A percentile compares a stretch with the other conserved stretches of the same genome.
Evolutionary conservation across 2,888 invertebrate genomes (phyloP).

Genomic region (Itoplectis maculator): DNA sequence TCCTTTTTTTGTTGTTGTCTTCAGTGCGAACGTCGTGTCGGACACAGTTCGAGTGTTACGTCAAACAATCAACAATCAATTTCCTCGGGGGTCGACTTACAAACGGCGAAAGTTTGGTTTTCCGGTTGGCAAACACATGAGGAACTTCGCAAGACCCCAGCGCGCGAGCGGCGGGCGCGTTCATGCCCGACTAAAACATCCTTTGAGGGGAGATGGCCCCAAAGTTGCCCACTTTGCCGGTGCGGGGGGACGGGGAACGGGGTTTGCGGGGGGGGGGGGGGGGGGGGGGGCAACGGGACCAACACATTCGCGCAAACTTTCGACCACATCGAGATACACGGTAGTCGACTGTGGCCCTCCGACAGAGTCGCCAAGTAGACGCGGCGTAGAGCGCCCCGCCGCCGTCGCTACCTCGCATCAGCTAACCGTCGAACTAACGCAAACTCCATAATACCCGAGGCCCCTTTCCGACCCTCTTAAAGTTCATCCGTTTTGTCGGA

Average conservation of each 20-base stretch:
- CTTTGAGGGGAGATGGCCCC: conserved; percentile 35
- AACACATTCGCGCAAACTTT: conserved; percentile 46
- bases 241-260: too few relatives aligned
- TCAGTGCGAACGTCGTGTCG: background rate
- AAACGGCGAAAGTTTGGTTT: conserved; percentile 44
- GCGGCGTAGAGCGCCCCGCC: too few relatives aligned
- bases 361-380: conserved; percentile 42
- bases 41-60: background rate
- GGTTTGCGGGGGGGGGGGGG: too few relatives aligned
- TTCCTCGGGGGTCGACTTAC: background rate
- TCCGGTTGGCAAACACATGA: conserved; percentile 34
- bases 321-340: conserved; percentile 41
- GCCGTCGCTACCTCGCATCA: background rate
- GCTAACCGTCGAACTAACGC: conserved; percentile 32
- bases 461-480: conserved; percentile 11
- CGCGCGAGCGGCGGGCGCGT: conserved; percentile 24
- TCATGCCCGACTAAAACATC: conserved; percentile 39
- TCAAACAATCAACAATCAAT: conserved; percentile 41
- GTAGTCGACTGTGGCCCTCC: conserved; percentile 21
- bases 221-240: conserved; percentile 49
- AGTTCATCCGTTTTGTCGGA: conserved; percentile 26
- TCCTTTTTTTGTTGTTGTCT: too few relatives aligned
- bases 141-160: conserved; percentile 37
- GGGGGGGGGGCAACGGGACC: conserved; percentile 39
- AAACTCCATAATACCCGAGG: conserved; percentile 49